Conservation (phyloP, 2,888 invertebrate species). For the Ophioninae sp. region DNA sequence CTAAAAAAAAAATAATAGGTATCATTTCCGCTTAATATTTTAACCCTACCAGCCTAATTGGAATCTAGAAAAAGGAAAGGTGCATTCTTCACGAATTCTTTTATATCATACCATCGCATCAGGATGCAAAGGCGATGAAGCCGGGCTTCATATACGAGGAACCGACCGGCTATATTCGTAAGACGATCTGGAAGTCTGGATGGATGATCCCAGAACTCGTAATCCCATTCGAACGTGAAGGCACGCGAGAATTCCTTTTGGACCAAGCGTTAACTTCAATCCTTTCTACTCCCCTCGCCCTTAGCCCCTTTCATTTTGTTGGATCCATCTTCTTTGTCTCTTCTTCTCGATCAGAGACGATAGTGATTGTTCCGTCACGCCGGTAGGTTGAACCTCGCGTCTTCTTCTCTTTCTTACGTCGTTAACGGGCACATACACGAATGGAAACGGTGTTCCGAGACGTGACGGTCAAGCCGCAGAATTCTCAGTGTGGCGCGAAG, state of each 20-base stretch:
- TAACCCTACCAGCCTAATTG: neutral
- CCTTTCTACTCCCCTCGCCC: neutral
- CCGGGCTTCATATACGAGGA: neutral
- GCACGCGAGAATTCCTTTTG: slow-evolving; percentile 47
- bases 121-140: neutral
- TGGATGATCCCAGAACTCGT: neutral
- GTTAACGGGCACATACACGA: slow-evolving; percentile 44
- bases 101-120: neutral
- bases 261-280: slow-evolving; percentile 19
- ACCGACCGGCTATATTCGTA: neutral
- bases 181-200: neutral
- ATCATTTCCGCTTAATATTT: no score
- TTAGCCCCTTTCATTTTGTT: slow-evolving; percentile 20
- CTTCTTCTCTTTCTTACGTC: slow-evolving; percentile 34
- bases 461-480: slow-evolving; percentile 28
- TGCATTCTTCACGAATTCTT: neutral
- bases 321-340: slow-evolving; percentile 41
- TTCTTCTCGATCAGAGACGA: slow-evolving; percentile 57
- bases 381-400: slow-evolving; percentile 49
- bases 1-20: no score
- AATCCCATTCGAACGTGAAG: slow-evolving; percentile 40
- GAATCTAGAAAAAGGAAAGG: neutral
- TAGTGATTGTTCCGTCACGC: slow-evolving; percentile 50
- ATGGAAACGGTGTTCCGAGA: neutral
- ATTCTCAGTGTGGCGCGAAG: slow-evolving; percentile 20